Evolutionary conservation across 2,113 vertebrate species (phyloP).

Genomic region (Phrynosoma blainvillii): DNA sequence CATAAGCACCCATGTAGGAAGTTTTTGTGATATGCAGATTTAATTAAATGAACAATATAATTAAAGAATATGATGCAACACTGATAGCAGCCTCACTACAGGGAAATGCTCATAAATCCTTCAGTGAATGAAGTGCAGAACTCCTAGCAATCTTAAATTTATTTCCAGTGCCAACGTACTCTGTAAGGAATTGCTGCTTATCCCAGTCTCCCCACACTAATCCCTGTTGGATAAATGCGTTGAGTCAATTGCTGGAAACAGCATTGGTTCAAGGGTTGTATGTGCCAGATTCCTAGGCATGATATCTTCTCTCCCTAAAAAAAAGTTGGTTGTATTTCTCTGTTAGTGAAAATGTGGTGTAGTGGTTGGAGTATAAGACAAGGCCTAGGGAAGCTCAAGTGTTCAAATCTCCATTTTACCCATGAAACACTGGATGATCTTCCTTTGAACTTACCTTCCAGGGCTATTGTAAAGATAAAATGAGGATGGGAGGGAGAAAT

Average conservation of each 20-base stretch:
- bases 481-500: not conserved
- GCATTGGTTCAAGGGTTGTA: not conserved
- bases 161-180: conserved; percentile 20
- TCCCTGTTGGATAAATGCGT: not conserved
- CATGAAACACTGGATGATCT: not conserved
- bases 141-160: conserved; percentile 23
- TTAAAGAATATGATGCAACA: not conserved
- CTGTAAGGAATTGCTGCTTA: conserved; percentile 2
- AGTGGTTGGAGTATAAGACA: not conserved
- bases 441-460: not conserved
- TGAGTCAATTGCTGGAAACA: conserved; percentile 20
- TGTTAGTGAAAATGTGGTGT: not conserved
- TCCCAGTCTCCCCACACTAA: conserved; percentile 16
- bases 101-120: conserved; percentile 30
- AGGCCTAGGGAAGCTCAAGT: not conserved
- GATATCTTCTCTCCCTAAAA: conserved; percentile 14
- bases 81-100: not conserved
- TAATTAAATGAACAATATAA: not conserved
- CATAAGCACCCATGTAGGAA: not conserved
- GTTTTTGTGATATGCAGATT: not conserved
- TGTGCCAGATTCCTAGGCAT: not conserved
- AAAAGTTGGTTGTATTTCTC: not conserved
- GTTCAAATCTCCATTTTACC: not conserved
- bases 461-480: not conserved
- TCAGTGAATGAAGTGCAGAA: conserved; percentile 31